Evolutionary conservation across 2,888 invertebrate genomes (phyloP), one percentile per base, ranked within the genome.

Genomic region (Eulithis prunata): DNA sequence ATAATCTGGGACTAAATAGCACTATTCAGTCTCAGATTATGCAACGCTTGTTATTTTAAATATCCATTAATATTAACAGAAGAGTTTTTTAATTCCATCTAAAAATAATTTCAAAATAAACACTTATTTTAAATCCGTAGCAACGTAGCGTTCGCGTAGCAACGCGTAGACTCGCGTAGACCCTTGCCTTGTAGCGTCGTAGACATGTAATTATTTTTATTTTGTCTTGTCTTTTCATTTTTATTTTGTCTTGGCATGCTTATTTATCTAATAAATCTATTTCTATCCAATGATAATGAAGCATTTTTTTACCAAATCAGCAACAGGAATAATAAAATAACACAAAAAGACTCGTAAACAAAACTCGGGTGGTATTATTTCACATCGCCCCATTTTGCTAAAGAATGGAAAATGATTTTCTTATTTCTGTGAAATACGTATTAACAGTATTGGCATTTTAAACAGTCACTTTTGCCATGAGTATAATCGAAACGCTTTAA

Each of bases 321-420:
- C 38, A 46, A 52, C 43, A 45, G 57, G 21, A 11, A 59, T 57
- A 54, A 62, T 46, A 66, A 66, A 41, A 63, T 54, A 41, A 14
- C 52, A 32, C 32, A 58, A 61, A 55, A 32, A 32, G 6, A 46
- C 41, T 52, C 62, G 61, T 69, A 65, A 62, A 65, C 52, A 66
- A 66, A 59, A 61, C 52, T 56, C 63, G 59, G 62, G 59, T 66
- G 64, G 68, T 69, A 68, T 71, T 69, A 68, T 72, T 74, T 71
- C 70, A 72, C 69, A 72, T 69, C 62, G 66, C 73, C 70, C 64
- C 69, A 73, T 74, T 73, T 66, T 62, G 55, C 55, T 57, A 66
- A 41, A 71, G 71, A 71, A 71, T 70, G 63, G 68, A 62, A 71
- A 71, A 71, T 72, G 67, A 73, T 72, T 72, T 71, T 59, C 68